These are phyloP conservation scores for Coelopa frigida DNA, from an alignment of 1,140 invertebrate species.

Conservation along the genomic window DNA sequence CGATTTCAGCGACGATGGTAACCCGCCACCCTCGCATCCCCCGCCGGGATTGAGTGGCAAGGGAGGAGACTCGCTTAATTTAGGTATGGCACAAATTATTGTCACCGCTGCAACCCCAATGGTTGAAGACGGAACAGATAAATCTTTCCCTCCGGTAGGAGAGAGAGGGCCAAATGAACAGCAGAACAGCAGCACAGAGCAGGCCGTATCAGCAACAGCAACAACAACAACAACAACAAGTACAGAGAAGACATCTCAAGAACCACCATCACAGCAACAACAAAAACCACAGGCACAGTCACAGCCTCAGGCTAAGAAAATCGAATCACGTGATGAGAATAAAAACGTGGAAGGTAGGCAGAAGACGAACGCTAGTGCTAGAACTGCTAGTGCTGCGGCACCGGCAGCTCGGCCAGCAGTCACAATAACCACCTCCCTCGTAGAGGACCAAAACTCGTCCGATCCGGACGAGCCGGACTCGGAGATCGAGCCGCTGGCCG, in stretches of 20 bases:
- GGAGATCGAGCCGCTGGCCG: constrained; percentile 27
- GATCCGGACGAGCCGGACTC: constrained; percentile 31
- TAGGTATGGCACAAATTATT: constrained; percentile 76
- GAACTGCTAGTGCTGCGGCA: neutral
- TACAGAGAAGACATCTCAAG: too few species aligned
- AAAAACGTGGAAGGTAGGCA: constrained; percentile 24
- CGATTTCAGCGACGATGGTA: constrained; percentile 39
- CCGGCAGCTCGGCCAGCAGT: neutral
- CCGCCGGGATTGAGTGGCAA: constrained; percentile 28
- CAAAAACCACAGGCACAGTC: constrained; percentile 16
- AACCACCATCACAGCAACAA: constrained; percentile 18
- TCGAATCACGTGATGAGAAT: constrained; percentile 23
- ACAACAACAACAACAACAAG: too few species aligned
- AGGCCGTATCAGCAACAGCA: constrained; percentile 16
- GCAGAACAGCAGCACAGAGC: constrained; percentile 10
- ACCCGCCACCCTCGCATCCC: constrained; percentile 36
- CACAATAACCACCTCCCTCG: constrained; percentile 5
- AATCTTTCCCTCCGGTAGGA: constrained; percentile 44
- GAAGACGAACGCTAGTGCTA: neutral
- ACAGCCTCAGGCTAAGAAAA: constrained; percentile 11
- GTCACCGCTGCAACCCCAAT: constrained; percentile 84
- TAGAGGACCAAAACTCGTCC: constrained; percentile 33
- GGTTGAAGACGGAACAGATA: constrained; percentile 60
- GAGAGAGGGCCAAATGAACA: constrained; percentile 29
- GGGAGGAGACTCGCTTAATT: constrained; percentile 46